Evolutionary conservation across 2,113 vertebrate species (phyloP), one percentile per base, ranked within the genome.

Genomic region (Rhineura floridana): DNA sequence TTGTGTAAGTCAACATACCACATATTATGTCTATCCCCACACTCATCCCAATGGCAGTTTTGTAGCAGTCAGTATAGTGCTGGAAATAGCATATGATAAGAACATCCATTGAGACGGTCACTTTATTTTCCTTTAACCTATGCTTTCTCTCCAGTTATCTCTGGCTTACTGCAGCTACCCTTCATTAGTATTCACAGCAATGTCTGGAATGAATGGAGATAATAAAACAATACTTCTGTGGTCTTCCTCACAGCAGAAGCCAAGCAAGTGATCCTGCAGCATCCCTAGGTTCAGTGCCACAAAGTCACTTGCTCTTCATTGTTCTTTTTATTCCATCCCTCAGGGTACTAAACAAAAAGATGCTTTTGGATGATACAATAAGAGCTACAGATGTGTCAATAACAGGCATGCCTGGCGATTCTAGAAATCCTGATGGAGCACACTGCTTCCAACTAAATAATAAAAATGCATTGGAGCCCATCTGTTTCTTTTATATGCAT

Each of bases 101-200:
- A 90, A 81, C 79, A 91, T 62, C 1, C 80, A 1, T 28, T 59
- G n/a, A 88, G 62, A 93, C 63, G 33, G 1, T 42, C 6, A 50
- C 78, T 92, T 88, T 76, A 36, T 88, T 92, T 63, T 82, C 84
- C 5, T 23, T 75, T 89, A 1, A 75, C 77, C 75, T 65, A 52
- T 69, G 86, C 15, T 55, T 75, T 25, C 6, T 65, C 28, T 6
- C 36, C 25, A 2, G 77, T 65, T 81, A 70, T 63, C 62, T 86
- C 59, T 90, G 77, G 25, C 46, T 89, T 33, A 1, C n/a, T 87
- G 65, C 87, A 85, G 79, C 21, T 55, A 67, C 8, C 77, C 77
- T 62, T 80, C 46, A 93, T 95, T 93, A 90, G 87, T 90, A 95
- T 94, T 93, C 90, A 81, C 70, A 84, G 30, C 50, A 88, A n/a